These are phyloP conservation scores for Coenonympha glycerion DNA, from an alignment of 2,888 invertebrate species.

Conservation along the genomic window DNA sequence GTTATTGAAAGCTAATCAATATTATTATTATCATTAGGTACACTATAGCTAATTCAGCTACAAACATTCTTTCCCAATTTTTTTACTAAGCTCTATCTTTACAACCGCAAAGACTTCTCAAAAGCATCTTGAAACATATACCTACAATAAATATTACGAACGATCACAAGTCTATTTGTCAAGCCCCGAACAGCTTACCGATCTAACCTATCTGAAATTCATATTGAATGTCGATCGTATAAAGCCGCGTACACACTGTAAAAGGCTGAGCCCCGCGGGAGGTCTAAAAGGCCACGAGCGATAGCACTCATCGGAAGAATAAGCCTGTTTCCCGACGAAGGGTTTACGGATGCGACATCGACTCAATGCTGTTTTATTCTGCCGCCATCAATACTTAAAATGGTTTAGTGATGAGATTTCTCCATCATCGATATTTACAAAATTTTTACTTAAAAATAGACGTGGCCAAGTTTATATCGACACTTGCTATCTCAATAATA, in stretches of 20 bases:
- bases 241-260: slow-evolving; percentile 66
- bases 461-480: not conserved
- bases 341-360: slow-evolving; percentile 71
- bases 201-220: slow-evolving; percentile 72
- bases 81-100: not conserved
- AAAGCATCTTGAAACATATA: not conserved
- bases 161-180: slow-evolving; percentile 49
- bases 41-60: no score
- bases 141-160: slow-evolving; percentile 12
- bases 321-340: slow-evolving; percentile 73
- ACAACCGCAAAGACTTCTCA: not conserved
- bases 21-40: no score
- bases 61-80: no score
- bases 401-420: slow-evolving; percentile 38
- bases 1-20: no score
- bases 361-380: slow-evolving; percentile 74
- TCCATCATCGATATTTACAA: not conserved
- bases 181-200: slow-evolving; percentile 53
- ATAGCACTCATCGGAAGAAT: slow-evolving; percentile 72
- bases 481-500: no score
- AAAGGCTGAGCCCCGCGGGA: slow-evolving; percentile 68
- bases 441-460: not conserved
- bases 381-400: slow-evolving; percentile 74
- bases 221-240: slow-evolving; percentile 69
- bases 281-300: slow-evolving; percentile 61